phyloP scores from a whole-genome alignment of 2,888 invertebrate genomes.

The Caenorhabditis japonica region DNA sequence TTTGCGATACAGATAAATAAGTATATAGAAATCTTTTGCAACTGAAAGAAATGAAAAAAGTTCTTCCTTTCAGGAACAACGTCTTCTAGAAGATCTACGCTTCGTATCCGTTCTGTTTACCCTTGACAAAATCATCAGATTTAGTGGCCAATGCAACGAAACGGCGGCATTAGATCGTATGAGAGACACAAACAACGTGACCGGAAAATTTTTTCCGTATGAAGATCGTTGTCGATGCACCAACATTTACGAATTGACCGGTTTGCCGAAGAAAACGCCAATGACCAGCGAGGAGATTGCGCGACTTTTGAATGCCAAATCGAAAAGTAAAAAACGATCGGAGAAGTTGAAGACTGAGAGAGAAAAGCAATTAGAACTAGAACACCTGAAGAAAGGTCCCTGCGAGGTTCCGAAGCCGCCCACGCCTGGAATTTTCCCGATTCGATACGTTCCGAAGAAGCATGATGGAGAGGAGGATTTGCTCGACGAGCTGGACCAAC shows the following conservation, averaged over 20 bases:
- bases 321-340: not conserved
- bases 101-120: slow-evolving; percentile 40
- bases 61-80: slow-evolving; percentile 31
- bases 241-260: slow-evolving; percentile 31
- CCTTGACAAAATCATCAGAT: slow-evolving; percentile 34
- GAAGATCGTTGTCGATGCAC: slow-evolving; percentile 24
- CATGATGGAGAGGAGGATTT: slow-evolving; percentile 16
- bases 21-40: too few species aligned
- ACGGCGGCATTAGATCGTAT: not conserved
- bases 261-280: slow-evolving; percentile 4
- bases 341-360: not conserved
- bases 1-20: too few species aligned
- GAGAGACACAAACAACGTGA: not conserved
- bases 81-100: slow-evolving; percentile 33
- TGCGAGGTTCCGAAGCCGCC: slow-evolving; percentile 17
- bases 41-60: too few species aligned
- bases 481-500: slow-evolving; percentile 19
- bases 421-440: slow-evolving; percentile 20
- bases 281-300: slow-evolving; percentile 5
- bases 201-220: slow-evolving; percentile 14
- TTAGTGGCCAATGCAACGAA: slow-evolving; percentile 22
- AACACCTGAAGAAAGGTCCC: not conserved
- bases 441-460: slow-evolving; percentile 11
- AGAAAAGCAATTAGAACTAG: not conserved
- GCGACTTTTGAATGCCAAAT: not conserved